Conservation (phyloP, 1,140 invertebrate genomes). For the Tetramorium simillimum region DNA sequence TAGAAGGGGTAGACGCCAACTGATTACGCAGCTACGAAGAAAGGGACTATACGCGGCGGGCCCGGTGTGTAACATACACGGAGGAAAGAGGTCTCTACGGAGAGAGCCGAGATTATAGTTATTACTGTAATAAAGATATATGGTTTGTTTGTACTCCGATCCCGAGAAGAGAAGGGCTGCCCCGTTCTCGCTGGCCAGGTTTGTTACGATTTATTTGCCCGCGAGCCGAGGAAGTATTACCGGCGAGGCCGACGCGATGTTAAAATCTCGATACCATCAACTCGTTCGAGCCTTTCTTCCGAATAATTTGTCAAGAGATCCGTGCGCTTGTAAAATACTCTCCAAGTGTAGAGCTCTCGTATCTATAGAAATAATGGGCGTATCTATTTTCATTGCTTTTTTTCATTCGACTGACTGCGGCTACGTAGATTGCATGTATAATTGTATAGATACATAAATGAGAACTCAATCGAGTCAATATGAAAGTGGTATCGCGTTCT, state of each 20-base stretch:
- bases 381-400: not conserved
- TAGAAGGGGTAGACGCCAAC: slow-evolving; percentile 52
- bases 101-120: slow-evolving; percentile 75
- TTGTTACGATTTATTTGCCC: slow-evolving; percentile 70
- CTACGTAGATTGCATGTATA: not conserved
- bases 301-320: slow-evolving; percentile 29
- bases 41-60: slow-evolving; percentile 53
- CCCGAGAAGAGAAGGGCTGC: slow-evolving; percentile 12
- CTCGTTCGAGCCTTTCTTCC: not conserved
- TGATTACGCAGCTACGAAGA: slow-evolving; percentile 70
- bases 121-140: slow-evolving; percentile 79
- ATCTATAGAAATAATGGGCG: not conserved
- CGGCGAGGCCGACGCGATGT: slow-evolving; percentile 6
- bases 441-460: slow-evolving; percentile 13
- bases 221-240: slow-evolving; percentile 45
- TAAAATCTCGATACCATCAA: slow-evolving; percentile 19
- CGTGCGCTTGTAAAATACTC: not conserved
- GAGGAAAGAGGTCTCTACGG: slow-evolving; percentile 55
- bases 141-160: slow-evolving; percentile 75
- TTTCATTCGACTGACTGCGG: not conserved
- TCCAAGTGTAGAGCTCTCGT: not conserved
- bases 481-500: slow-evolving; percentile 31
- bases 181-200: not conserved
- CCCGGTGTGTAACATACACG: slow-evolving; percentile 36
- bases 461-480: slow-evolving; percentile 23